A percentile compares a stretch with the other conserved stretches of the same genome.
These are phyloP conservation scores for Alces alces DNA, from an alignment of 2,113 vertebrate genomes.

Conservation along the genomic window DNA sequence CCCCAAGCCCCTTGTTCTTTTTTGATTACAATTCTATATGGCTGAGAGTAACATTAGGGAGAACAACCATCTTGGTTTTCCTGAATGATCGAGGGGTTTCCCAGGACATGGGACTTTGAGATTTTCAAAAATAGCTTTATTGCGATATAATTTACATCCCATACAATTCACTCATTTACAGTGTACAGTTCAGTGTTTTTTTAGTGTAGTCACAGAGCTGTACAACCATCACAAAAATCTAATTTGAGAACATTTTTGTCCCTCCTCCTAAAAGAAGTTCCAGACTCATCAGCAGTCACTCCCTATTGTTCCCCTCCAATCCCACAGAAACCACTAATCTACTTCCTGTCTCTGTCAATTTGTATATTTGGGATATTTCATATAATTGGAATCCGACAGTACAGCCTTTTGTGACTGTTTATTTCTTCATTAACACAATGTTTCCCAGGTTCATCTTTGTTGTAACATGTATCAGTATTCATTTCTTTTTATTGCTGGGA, in stretches of 20 bases:
- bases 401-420: not conserved
- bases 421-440: not conserved
- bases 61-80: not conserved
- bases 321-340: not conserved
- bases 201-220: not conserved
- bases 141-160: not conserved
- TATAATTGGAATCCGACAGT: not conserved
- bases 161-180: not conserved
- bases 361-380: not conserved
- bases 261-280: not conserved
- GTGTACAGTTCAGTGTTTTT: not conserved
- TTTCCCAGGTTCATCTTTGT: not conserved
- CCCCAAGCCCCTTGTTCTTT: not conserved
- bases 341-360: not conserved
- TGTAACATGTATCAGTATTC: not conserved
- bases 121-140: not conserved
- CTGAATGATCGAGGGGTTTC: not conserved
- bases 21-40: not conserved
- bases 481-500: not conserved
- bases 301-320: not conserved
- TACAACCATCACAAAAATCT: not conserved
- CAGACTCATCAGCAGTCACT: not conserved
- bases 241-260: not conserved
- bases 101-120: not conserved
- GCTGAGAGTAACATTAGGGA: not conserved